Evolutionary conservation across 2,888 invertebrate genomes (phyloP), one percentile per base, ranked within the genome.

Genomic region (Terebella lapidaria): DNA sequence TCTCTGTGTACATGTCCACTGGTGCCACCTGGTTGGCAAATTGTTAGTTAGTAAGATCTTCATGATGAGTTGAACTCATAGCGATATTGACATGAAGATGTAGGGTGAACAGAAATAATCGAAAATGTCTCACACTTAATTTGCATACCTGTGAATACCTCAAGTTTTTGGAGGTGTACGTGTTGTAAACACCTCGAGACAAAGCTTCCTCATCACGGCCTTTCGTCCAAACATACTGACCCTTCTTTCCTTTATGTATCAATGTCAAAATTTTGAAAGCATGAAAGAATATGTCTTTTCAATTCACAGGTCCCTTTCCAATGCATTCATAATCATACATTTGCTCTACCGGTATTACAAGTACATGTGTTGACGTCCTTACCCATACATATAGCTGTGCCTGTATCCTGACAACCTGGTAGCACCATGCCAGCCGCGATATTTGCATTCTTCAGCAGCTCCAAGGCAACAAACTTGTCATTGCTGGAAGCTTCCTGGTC

Each of bases 351-450:
- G n/a, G n/a, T n/a, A n/a, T n/a, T n/a, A n/a, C n/a, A n/a, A n/a
- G n/a, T n/a, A n/a, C n/a, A n/a, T n/a, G n/a, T 35, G 42, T 35
- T n/a, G 10, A 35, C 10, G 10, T 35, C 42, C 61, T 62, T 63
- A 78, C 80, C 81, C 74, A 81, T 79, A 62, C 74, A 73, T 56
- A 81, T 81, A 28, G 81, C 81, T 45, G 81, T 81, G 15, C 81
- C 81, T 25, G 81, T 81, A 63, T 81, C 81, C 66, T 81, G 81
- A 63, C 81, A 81, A 2, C 80, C 80, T 30, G 81, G 81, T 10
- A 81, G 67, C 0, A 81, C 70, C 80, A 80, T 80, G 1, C 71
- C 73, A n/a, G 81, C 75, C 15, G 81, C 80, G 45, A 81, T 76
- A 64, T 76, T 76, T 15, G 81, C 81, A 71, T 81, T 81, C 68